Evolutionary conservation across 2,888 invertebrate species (phyloP).

Genomic region (Agrochola circellaris): DNA sequence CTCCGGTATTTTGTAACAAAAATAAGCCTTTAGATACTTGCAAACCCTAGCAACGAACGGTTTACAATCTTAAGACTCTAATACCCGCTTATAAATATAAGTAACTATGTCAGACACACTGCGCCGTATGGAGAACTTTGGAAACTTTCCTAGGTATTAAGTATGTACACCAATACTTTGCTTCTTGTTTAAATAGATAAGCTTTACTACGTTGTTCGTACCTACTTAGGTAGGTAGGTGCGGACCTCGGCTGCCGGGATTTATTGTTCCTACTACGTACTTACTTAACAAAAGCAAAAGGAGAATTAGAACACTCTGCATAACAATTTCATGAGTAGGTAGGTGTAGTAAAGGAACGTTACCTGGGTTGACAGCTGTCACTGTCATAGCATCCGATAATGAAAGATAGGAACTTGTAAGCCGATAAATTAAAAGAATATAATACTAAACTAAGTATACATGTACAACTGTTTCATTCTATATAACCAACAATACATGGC

Average conservation of each 20-base stretch:
- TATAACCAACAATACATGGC: too few species aligned
- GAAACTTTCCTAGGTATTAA: conserved; percentile 12
- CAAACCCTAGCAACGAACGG: background rate
- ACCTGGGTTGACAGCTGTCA: too few species aligned
- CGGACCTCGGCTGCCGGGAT: conserved; percentile 5
- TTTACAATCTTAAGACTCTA: conserved; percentile 32
- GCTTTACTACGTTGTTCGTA: background rate
- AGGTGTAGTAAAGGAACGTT: too few species aligned
- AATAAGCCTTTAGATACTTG: background rate
- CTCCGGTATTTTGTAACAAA: conserved; percentile 32
- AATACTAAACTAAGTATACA: too few species aligned
- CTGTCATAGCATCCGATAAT: too few species aligned
- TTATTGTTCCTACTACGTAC: background rate
- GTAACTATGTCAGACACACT: background rate
- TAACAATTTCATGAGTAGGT: background rate
- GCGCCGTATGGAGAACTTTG: conserved; percentile 13
- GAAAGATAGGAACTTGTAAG: too few species aligned
- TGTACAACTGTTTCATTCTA: too few species aligned
- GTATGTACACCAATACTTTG: conserved; percentile 12
- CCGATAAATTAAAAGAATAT: too few species aligned
- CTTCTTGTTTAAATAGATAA: conserved; percentile 37
- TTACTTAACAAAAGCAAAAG: background rate
- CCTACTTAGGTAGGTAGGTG: conserved; percentile 4
- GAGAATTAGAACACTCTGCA: background rate
- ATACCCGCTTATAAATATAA: conserved; percentile 37